Evolutionary conservation across 1,140 invertebrate genomes (phyloP).

Genomic region (Aphaenogaster rudis): DNA sequence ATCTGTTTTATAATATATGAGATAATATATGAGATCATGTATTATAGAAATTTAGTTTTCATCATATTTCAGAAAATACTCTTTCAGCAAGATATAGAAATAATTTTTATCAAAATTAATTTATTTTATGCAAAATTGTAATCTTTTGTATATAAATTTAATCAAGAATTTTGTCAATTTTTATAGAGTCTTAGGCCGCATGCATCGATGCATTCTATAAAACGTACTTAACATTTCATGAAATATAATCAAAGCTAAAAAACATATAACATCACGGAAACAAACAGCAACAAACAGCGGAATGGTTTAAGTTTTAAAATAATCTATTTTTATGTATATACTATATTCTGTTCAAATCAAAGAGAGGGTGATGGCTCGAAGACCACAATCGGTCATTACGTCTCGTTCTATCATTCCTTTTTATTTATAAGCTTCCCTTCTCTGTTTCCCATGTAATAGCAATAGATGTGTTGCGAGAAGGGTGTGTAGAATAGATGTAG

Average conservation of each 20-base stretch:
- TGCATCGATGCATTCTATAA: not conserved
- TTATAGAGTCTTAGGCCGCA: not conserved
- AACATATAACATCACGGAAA: not conserved
- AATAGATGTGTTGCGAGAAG: constrained; percentile 78
- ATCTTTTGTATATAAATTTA: not conserved
- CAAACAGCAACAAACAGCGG: not conserved
- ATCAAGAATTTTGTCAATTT: not conserved
- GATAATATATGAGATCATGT: not conserved
- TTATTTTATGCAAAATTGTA: not conserved
- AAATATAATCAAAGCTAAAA: not conserved
- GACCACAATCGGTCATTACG: constrained; percentile 67
- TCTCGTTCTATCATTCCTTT: constrained; percentile 74
- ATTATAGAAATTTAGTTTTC: not conserved
- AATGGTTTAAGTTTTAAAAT: constrained; percentile 39
- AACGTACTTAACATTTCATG: too few relatives aligned
- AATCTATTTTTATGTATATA: constrained; percentile 75
- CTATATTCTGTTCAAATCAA: constrained; percentile 68
- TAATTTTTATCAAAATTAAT: not conserved
- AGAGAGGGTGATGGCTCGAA: constrained; percentile 43
- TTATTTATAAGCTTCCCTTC: constrained; percentile 83
- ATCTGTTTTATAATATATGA: not conserved
- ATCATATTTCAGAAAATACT: not conserved
- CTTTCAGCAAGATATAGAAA: not conserved
- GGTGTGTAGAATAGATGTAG: constrained; percentile 72
- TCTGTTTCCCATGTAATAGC: constrained; percentile 72